Percentiles rank a stretch among this genome's conserved stretches.
Evolutionary conservation across 2,113 vertebrate species (phyloP).

Genomic region (Grammomys surdaster): DNA sequence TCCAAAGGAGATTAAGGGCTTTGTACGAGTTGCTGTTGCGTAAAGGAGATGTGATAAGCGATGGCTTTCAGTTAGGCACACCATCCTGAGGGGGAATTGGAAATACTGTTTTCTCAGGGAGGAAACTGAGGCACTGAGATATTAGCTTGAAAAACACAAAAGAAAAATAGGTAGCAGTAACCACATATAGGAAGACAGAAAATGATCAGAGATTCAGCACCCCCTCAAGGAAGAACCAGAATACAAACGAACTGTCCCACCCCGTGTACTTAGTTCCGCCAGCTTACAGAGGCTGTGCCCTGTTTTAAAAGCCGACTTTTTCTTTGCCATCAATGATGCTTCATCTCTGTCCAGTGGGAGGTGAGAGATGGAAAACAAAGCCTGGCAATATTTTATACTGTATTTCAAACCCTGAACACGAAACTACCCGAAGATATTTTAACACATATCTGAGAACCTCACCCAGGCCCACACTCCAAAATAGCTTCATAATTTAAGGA

Average conservation of each 20-base stretch:
- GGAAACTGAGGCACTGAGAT: not conserved
- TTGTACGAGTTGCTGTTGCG: not conserved
- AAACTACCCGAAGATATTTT: conserved; percentile 54
- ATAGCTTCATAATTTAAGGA: conserved; percentile 57
- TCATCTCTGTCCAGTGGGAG: not conserved
- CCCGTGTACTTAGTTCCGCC: not conserved
- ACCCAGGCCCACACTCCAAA: not conserved
- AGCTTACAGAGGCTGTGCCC: conserved; percentile 7
- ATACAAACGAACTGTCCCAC: not conserved
- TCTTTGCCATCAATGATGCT: not conserved
- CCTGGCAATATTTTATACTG: conserved; percentile 25
- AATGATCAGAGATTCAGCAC: not conserved
- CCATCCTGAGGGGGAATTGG: not conserved
- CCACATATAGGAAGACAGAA: not conserved
- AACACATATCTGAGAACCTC: conserved; percentile 46
- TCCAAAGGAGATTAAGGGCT: not conserved
- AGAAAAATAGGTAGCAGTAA: not conserved
- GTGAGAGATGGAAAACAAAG: conserved; percentile 54
- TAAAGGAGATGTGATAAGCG: not conserved
- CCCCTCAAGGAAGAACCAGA: not conserved
- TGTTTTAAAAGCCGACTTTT: conserved; percentile 26
- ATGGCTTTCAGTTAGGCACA: not conserved
- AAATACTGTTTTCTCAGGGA: not conserved
- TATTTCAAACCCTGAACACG: conserved; percentile 43
- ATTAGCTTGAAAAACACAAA: not conserved